phyloP scores from a whole-genome alignment of 2,888 invertebrate genomes.

The Mongoloraphidia duomilia region DNA sequence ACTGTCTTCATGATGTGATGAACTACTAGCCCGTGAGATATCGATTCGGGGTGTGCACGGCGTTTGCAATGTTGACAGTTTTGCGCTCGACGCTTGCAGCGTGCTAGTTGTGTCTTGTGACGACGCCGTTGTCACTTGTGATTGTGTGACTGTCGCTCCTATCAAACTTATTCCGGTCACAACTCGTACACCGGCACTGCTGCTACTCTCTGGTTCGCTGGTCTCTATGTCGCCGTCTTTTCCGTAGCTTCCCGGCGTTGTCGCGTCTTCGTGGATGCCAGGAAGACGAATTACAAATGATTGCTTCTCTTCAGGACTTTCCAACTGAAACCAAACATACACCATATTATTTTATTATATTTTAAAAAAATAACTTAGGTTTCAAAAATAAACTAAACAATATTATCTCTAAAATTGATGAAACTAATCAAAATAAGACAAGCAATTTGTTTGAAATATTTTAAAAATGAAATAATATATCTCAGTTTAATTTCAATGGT shows the following conservation, averaged over 20 bases:
- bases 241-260: conserved; percentile 14
- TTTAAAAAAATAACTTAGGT: background rate
- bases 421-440: background rate
- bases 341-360: background rate
- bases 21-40: conserved; percentile 78
- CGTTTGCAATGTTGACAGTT: conserved; percentile 33
- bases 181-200: background rate
- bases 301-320: conserved; percentile 39
- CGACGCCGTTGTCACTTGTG: conserved; percentile 18
- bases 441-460: background rate
- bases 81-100: conserved; percentile 16
- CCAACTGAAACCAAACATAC: conserved; percentile 28
- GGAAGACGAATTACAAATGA: conserved; percentile 34
- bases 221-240: conserved; percentile 7
- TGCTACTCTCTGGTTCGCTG: conserved; percentile 1
- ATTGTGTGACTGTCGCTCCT: conserved; percentile 16
- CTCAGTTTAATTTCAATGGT: no score
- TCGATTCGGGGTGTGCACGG: conserved; percentile 75
- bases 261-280: conserved; percentile 37
- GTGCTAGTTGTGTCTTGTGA: conserved; percentile 19
- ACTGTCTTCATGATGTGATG: conserved; percentile 71
- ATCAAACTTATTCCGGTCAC: conserved; percentile 25
- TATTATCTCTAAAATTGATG: background rate
- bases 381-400: background rate
- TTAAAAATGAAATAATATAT: no score